Evolutionary conservation across 2,888 invertebrate genomes (phyloP).

Genomic region (Cryptus viduatorius): DNA sequence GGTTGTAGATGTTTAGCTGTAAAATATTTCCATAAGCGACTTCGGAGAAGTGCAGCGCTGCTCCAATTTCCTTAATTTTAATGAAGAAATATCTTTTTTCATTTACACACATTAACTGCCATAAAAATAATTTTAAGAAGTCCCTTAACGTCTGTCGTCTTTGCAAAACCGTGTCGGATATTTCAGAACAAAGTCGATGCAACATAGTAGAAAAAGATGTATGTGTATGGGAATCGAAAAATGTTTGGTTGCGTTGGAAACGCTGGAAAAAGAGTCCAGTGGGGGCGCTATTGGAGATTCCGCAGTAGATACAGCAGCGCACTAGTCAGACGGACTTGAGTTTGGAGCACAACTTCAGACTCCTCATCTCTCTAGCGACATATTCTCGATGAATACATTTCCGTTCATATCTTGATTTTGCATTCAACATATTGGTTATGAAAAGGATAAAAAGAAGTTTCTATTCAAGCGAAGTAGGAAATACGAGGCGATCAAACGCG

Average conservation of each 20-base stretch:
- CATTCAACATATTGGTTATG: neutral
- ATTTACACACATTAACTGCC: too few species aligned
- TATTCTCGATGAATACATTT: neutral
- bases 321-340: neutral
- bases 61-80: neutral
- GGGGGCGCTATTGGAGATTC: conserved; percentile 17
- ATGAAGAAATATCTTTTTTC: neutral
- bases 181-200: neutral
- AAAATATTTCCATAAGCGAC: neutral
- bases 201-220: too few species aligned
- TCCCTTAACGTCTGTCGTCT: neutral
- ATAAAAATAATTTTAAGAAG: too few species aligned
- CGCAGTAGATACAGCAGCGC: conserved; percentile 2
- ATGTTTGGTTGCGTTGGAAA: neutral
- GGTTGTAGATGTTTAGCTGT: neutral
- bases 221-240: neutral
- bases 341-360: neutral
- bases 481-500: conserved; percentile 58
- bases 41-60: neutral
- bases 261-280: neutral
- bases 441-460: neutral
- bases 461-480: conserved; percentile 51
- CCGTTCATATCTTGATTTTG: neutral
- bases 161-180: neutral
- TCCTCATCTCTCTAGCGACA: neutral